phyloP scores from a whole-genome alignment of 2,888 invertebrate species.

The Lasioglossum leucozonium region DNA sequence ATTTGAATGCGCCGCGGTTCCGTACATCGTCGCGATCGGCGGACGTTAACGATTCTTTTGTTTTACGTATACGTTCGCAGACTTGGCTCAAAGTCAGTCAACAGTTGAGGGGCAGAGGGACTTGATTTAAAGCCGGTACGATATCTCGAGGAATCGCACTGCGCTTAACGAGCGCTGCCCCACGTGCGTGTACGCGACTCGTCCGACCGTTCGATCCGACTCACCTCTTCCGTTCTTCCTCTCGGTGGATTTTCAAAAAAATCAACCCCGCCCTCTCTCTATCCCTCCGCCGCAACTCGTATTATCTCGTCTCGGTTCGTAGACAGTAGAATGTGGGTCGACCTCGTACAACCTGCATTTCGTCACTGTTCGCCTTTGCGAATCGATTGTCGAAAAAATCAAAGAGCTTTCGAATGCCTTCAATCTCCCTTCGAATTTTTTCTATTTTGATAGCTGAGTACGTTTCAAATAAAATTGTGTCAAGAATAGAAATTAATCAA shows the following conservation, averaged over 20 bases:
- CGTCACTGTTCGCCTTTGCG: neutral
- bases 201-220: constrained; percentile 29
- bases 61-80: constrained; percentile 77
- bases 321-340: constrained; percentile 51
- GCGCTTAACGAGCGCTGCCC: constrained; percentile 80
- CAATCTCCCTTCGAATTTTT: neutral
- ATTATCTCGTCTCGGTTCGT: neutral
- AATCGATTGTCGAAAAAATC: neutral
- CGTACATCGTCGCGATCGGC: constrained; percentile 67
- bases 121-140: constrained; percentile 81
- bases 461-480: neutral
- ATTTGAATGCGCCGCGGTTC: constrained; percentile 79
- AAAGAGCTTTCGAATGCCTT: neutral
- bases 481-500: neutral
- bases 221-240: constrained; percentile 11
- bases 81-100: constrained; percentile 76
- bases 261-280: constrained; percentile 2
- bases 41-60: constrained; percentile 82
- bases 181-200: constrained; percentile 65
- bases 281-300: neutral
- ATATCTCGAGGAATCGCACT: constrained; percentile 81
- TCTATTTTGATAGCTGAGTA: neutral
- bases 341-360: neutral
- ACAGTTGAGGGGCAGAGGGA: constrained; percentile 70
- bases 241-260: constrained; percentile 61